Evolutionary conservation across 2,113 vertebrate genomes (phyloP).

Genomic region (Ciconia maguari): DNA sequence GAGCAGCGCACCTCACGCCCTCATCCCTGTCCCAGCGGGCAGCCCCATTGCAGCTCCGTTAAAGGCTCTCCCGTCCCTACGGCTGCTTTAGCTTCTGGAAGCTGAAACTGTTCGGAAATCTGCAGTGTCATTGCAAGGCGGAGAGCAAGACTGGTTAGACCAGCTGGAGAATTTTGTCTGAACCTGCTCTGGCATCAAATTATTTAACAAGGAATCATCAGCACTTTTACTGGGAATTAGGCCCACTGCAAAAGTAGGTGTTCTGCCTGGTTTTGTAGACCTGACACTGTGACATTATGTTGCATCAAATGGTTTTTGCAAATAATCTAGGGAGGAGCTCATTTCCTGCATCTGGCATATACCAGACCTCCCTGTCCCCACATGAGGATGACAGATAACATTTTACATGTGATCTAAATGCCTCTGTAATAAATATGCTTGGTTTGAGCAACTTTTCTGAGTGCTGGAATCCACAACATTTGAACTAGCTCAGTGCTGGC

Average conservation of each 20-base stretch:
- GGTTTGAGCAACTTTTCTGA: neutral
- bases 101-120: fast-evolving
- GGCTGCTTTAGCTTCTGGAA: too few species aligned
- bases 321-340: neutral
- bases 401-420: neutral
- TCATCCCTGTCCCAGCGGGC: fast-evolving
- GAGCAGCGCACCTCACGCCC: fast-evolving
- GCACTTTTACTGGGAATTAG: neutral
- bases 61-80: fast-evolving
- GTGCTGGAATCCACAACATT: neutral
- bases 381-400: neutral
- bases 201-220: neutral
- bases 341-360: neutral
- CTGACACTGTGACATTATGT: neutral
- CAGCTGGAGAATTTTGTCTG: neutral
- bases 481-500: neutral
- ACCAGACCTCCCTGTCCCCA: fast-evolving
- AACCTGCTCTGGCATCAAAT: neutral
- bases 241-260: neutral
- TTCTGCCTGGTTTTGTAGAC: neutral
- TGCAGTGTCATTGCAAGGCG: neutral
- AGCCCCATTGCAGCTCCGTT: fast-evolving
- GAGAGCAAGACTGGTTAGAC: neutral
- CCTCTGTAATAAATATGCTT: neutral
- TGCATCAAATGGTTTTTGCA: neutral